phyloP scores from a whole-genome alignment of 2,888 invertebrate genomes.

The Tipula confusa region DNA sequence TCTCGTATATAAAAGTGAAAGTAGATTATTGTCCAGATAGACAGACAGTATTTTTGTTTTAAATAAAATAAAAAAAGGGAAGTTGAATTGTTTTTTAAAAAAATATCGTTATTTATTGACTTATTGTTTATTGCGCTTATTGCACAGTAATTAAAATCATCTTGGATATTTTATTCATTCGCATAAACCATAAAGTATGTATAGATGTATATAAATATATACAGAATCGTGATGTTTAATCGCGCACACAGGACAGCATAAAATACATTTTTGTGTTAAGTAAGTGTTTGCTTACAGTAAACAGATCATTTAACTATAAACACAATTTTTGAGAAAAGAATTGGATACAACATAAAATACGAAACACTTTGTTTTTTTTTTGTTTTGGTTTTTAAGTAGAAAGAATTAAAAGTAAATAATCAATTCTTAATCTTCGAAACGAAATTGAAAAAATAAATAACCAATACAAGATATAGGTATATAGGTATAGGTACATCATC shows the following conservation, averaged over 20 bases:
- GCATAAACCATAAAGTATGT: not conserved
- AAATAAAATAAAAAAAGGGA: not conserved
- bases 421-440: slow-evolving; percentile 9
- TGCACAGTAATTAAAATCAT: not conserved
- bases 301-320: slow-evolving; percentile 16
- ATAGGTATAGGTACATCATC: not conserved
- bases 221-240: not conserved
- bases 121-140: not conserved
- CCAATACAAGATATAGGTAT: not conserved
- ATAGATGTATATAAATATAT: not conserved
- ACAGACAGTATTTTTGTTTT: not conserved
- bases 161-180: not conserved
- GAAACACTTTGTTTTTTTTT: not conserved
- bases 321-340: slow-evolving; percentile 3
- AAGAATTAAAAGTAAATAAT: slow-evolving; percentile 20
- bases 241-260: not conserved
- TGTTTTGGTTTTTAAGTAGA: not conserved
- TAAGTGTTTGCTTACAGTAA: not conserved
- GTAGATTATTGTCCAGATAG: not conserved
- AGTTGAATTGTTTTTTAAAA: not conserved
- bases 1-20: not conserved
- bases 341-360: not conserved
- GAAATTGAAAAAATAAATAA: not conserved
- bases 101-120: not conserved
- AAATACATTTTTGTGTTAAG: not conserved